Conservation (phyloP, 2,797 vertebrate genomes). For the Miichthys miiuy region DNA sequence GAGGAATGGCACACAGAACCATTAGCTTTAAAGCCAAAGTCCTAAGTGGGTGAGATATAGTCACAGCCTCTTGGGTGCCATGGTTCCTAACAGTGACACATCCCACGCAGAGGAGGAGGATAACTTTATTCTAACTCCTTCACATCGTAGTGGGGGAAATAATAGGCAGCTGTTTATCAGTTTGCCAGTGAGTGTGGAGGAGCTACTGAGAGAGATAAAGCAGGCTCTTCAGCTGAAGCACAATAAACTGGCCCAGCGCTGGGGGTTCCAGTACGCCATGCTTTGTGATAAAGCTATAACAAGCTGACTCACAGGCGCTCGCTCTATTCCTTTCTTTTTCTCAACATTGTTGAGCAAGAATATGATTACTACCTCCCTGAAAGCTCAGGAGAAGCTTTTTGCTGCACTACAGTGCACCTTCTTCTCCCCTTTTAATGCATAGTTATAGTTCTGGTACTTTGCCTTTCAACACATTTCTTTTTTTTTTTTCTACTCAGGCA, state of each 20-base stretch:
- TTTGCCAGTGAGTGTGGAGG: conserved; percentile 61
- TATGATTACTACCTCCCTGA: conserved; percentile 40
- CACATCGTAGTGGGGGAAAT: conserved; percentile 48
- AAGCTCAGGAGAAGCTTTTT: conserved; percentile 38
- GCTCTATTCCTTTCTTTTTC: conserved; percentile 47
- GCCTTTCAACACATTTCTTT: conserved; percentile 17
- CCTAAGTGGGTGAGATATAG: conserved; percentile 56
- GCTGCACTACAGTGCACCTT: background rate
- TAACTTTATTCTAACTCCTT: conserved; percentile 52
- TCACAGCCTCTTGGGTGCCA: conserved; percentile 48
- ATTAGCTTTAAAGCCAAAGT: conserved; percentile 61
- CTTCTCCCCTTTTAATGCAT: conserved; percentile 18
- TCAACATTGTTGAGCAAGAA: conserved; percentile 46
- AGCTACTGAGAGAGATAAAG: conserved; percentile 73
- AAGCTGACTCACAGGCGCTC: conserved; percentile 62
- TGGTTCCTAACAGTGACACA: conserved; percentile 52
- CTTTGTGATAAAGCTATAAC: conserved; percentile 65
- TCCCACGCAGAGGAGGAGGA: conserved; percentile 28
- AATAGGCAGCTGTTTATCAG: conserved; percentile 72
- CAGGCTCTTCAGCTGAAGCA: conserved; percentile 69
- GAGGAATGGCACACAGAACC: conserved; percentile 50
- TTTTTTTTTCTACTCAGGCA: conserved; percentile 49
- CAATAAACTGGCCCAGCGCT: conserved; percentile 48
- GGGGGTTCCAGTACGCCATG: conserved; percentile 52
- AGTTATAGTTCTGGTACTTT: conserved; percentile 32